Evolutionary conservation across 2,888 invertebrate genomes (phyloP).

Genomic region (Drosophila lutescens): DNA sequence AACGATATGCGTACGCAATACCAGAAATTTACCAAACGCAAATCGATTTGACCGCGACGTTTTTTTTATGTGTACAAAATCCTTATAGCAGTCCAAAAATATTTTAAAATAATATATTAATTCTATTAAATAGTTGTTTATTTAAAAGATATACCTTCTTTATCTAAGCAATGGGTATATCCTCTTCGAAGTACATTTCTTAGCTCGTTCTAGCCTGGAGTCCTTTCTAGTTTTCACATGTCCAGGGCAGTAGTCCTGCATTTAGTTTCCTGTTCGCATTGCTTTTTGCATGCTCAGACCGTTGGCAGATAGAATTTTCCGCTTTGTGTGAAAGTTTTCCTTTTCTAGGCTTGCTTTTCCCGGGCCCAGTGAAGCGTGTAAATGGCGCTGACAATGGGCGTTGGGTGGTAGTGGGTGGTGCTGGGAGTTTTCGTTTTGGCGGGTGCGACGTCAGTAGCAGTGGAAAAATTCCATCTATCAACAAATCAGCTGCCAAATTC

Average conservation of each 20-base stretch:
- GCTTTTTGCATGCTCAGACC: slow-evolving; percentile 74
- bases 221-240: slow-evolving; percentile 28
- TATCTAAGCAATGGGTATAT: neutral
- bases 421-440: neutral
- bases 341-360: slow-evolving; percentile 16
- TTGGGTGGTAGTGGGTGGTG: neutral
- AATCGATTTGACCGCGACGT: too few relatives aligned
- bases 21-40: too few relatives aligned
- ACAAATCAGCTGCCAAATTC: slow-evolving; percentile 79
- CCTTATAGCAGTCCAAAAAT: too few relatives aligned
- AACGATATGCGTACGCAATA: too few relatives aligned
- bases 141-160: too few relatives aligned
- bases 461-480: slow-evolving; percentile 74
- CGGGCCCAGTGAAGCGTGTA: slow-evolving; percentile 68
- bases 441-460: slow-evolving; percentile 25
- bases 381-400: slow-evolving; percentile 76
- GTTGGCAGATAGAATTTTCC: slow-evolving; percentile 68
- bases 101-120: too few relatives aligned
- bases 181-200: neutral
- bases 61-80: too few relatives aligned
- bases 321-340: slow-evolving; percentile 75
- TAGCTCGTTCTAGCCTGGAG: slow-evolving; percentile 6
- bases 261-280: slow-evolving; percentile 33
- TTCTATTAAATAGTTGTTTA: too few relatives aligned
- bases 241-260: slow-evolving; percentile 34